A percentile compares a stretch with the other conserved stretches of the same genome.
Conservation (phyloP, 2,888 invertebrate genomes). For the Pandemis corylana region DNA sequence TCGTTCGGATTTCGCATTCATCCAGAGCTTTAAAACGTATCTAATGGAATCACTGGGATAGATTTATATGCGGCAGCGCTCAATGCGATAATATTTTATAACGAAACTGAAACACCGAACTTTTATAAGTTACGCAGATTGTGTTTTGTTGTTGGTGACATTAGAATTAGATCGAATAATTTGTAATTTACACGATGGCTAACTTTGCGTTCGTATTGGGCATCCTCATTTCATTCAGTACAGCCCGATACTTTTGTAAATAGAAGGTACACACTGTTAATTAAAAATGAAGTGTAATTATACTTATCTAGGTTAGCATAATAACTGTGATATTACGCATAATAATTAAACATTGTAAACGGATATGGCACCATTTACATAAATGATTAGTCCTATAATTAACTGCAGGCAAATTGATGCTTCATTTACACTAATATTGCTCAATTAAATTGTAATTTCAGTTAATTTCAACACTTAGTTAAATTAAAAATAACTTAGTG, state of each 20-base stretch:
- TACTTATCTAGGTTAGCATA: slow-evolving; percentile 5
- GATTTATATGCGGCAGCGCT: slow-evolving; percentile 27
- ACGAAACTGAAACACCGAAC: slow-evolving; percentile 13
- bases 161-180: slow-evolving; percentile 30
- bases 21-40: slow-evolving; percentile 39
- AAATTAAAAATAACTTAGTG: too few relatives aligned
- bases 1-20: slow-evolving; percentile 42
- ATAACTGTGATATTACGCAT: background rate
- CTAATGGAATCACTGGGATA: slow-evolving; percentile 39
- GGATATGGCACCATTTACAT: slow-evolving; percentile 24
- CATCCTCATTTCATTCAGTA: background rate
- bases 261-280: background rate
- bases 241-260: background rate
- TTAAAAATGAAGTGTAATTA: background rate
- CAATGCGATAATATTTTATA: slow-evolving; percentile 35
- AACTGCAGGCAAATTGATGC: background rate
- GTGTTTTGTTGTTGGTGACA: slow-evolving; percentile 24
- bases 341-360: slow-evolving; percentile 6
- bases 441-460: background rate
- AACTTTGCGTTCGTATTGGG: background rate
- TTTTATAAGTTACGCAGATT: slow-evolving; percentile 20
- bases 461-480: background rate
- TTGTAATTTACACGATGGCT: slow-evolving; percentile 3
- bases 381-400: slow-evolving; percentile 20
- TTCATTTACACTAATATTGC: background rate